These are phyloP conservation scores for Dromiciops gliroides DNA, from an alignment of 2,113 vertebrate species.

Conservation along the genomic window DNA sequence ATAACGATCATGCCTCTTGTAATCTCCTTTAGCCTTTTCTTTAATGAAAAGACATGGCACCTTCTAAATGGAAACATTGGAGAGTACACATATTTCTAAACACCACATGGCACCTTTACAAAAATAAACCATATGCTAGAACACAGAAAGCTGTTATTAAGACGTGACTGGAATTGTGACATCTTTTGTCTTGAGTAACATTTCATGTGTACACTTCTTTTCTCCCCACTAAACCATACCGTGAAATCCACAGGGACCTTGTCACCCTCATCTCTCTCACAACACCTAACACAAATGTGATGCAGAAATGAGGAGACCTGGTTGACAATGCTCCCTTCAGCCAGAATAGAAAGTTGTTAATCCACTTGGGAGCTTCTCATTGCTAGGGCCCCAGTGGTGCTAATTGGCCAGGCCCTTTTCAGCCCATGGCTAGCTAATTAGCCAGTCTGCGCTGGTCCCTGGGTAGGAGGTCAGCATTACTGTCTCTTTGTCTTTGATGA, in stretches of 20 bases:
- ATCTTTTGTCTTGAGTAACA: not conserved
- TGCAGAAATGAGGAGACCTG: not conserved
- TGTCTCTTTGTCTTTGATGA: conserved; percentile 54
- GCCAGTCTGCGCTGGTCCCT: conserved; percentile 22
- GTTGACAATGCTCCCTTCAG: not conserved
- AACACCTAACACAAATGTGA: conserved; percentile 59
- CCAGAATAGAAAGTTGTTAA: conserved; percentile 62
- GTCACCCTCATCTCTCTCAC: conserved; percentile 35
- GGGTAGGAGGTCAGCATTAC: conserved; percentile 48
- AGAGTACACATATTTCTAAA: not conserved
- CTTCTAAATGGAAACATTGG: not conserved
- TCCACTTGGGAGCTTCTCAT: conserved; percentile 51
- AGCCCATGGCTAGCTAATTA: conserved; percentile 52
- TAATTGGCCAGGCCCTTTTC: not conserved
- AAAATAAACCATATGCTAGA: not conserved
- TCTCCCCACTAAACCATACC: not conserved
- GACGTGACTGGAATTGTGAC: not conserved
- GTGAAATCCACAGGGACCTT: not conserved
- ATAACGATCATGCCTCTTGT: not conserved
- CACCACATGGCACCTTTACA: not conserved
- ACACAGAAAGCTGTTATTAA: not conserved
- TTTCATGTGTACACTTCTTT: not conserved
- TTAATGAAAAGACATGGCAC: not conserved
- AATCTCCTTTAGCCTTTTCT: not conserved
- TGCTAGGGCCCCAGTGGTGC: not conserved